A percentile compares a stretch with the other conserved stretches of the same genome.
Conservation (phyloP, 2,113 vertebrate species). For the Barnardius zonarius region DNA sequence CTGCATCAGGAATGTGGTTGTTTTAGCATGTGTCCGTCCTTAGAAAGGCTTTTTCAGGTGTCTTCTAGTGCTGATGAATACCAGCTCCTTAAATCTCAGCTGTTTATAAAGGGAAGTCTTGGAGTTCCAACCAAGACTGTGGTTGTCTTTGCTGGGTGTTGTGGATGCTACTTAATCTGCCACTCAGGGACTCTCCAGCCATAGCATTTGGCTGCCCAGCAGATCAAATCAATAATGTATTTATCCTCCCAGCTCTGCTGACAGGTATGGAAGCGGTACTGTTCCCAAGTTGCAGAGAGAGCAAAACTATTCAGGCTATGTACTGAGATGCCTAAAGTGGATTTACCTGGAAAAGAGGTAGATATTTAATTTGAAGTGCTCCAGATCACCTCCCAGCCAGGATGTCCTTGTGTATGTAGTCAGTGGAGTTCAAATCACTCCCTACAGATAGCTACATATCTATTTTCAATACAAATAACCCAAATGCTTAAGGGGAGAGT, state of each 20-base stretch:
- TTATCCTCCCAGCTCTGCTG: slow-evolving; percentile 13
- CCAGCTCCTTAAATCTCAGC: not conserved
- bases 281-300: not conserved
- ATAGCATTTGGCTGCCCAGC: not conserved
- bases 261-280: not conserved
- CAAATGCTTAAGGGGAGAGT: not conserved
- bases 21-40: not conserved
- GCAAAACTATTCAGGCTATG: not conserved
- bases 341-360: not conserved
- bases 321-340: not conserved
- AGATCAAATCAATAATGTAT: not conserved
- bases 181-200: not conserved
- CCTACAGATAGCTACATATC: not conserved
- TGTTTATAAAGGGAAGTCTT: not conserved
- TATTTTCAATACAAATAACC: not conserved
- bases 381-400: not conserved
- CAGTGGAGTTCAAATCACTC: not conserved
- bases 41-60: not conserved
- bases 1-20: not conserved
- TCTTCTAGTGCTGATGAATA: not conserved
- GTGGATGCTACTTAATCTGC: not conserved
- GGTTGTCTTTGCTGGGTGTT: not conserved
- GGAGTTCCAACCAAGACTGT: not conserved
- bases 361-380: not conserved
- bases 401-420: not conserved